Evolutionary conservation across 2,888 invertebrate genomes (phyloP), one percentile per base, ranked within the genome.

Genomic region (Coelogynopora nodosa): DNA sequence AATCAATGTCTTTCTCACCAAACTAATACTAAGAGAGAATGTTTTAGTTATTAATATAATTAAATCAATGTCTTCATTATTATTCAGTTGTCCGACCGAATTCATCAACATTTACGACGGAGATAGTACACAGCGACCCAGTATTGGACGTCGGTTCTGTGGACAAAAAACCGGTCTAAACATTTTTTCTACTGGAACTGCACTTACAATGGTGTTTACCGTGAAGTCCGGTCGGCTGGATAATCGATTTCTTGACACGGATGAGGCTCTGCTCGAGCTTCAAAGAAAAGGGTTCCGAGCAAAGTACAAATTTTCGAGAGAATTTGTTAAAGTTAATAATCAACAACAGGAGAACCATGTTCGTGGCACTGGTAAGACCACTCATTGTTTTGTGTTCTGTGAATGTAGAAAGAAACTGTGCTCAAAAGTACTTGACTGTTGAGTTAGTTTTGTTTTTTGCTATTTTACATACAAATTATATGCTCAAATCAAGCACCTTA

Each of bases 91-190:
- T 27, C 82, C 82, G 13, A 82, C 30, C 27, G 86, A 86, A 13
- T 86, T 31, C 28, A 27, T 86, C 13, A 31, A 23, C n/a, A 86
- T 86, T 49, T 86, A 86, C 30, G 86, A 86, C 31, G 81, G 83
- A 23, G 85, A 86, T n/a, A 82, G 67, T 27, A 30, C 26, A 23
- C 0, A 31, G 28, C 28, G 67, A 26, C 85, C 85, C 0, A 28
- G 30, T 5, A 86, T 86, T 27, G 67, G 84, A 67, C 84, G 29
- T 29, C 27, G 67, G 0, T 86, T 86, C 67, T 86, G 86, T 30
- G 86, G 86, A 13, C 31, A 86, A 31, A 30, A 49, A 26, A 31
- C 49, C 31, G 30, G 82, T 30, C 67, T 86, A 10, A 86, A 82
- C 18, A 27, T 86, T 26, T 27, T 86, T 23, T 84, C 83, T 27